Conservation (phyloP, 2,888 invertebrate genomes). For the Trissolcus japonicus region DNA sequence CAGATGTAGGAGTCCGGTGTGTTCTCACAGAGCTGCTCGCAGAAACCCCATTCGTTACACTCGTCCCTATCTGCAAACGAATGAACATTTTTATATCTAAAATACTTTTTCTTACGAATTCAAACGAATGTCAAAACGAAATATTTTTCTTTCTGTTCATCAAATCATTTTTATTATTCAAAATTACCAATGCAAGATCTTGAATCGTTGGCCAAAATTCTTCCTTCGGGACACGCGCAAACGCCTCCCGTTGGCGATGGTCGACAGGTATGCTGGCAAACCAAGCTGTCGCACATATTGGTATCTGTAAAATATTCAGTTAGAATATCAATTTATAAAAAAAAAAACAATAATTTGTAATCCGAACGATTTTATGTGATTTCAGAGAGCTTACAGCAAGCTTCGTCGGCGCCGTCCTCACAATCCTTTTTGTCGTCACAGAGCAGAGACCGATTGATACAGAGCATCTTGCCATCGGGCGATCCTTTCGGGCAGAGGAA, state of each 20-base stretch:
- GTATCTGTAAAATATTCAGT: conserved; percentile 80
- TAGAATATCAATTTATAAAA: background rate
- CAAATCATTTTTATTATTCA: background rate
- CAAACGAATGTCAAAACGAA: background rate
- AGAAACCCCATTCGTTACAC: conserved; percentile 93
- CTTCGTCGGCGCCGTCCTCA: conserved; percentile 93
- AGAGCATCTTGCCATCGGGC: conserved; percentile 85
- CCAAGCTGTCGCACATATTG: conserved; percentile 87
- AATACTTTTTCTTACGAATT: too few species aligned
- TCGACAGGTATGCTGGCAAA: conserved; percentile 94
- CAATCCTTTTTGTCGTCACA: conserved; percentile 95
- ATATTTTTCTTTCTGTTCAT: background rate
- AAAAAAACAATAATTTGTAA: background rate
- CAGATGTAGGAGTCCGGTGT: conserved; percentile 90
- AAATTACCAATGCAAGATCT: conserved; percentile 86
- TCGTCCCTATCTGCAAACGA: conserved; percentile 88
- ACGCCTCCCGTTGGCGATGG: conserved; percentile 92
- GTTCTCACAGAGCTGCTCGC: conserved; percentile 96
- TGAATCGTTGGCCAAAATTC: conserved; percentile 88
- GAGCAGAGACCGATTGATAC: conserved; percentile 90
- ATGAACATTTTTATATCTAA: background rate
- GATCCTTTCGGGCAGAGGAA: conserved; percentile 91
- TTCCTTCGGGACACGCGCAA: conserved; percentile 93
- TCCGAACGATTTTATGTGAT: background rate
- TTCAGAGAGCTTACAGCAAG: conserved; percentile 85